Evolutionary conservation across 2,797 vertebrate species (phyloP), one percentile per base, ranked within the genome.

Genomic region (Sebastes elongatus): DNA sequence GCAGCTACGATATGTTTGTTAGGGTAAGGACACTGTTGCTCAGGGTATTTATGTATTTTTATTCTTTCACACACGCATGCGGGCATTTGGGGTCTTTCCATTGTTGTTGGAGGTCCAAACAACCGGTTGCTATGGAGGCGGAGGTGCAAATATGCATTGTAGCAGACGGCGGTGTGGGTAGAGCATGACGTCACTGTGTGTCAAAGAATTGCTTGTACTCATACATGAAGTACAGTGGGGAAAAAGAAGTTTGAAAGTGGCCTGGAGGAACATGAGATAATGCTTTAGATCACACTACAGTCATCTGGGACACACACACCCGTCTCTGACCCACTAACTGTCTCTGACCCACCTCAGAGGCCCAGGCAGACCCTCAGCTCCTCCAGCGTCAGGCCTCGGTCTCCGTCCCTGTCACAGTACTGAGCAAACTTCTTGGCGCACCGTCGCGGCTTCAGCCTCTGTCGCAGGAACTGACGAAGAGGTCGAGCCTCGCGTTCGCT

Each of bases 401-500:
- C 91, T 63, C 79, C 42, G 4, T 95, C 76, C 5, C 85, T 59
- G 83, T 95, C 93, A 0, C 94, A 95, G 87, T 91, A 91, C 78
- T 94, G 92, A 28, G 83, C n/a, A 2, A 95, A 93, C 78, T 90
- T 94, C 82, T 91, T 94, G 74, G 84, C 91, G 2, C 94, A 95
- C 0, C 91, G 90, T 1, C 90, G 88, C 1, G 92, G 93, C 56
- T 81, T 92, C 42, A 93, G 71, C 71, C 82, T 76, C 27, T 74
- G 80, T 5, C 90, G 88, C 71, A 95, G 88, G 83, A 88, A 92
- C 30, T 85, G 86, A 3, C 89, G 92, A 1, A 95, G 82, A 0
- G 94, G 93, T 1, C 93, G 89, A 1, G 90, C 85, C 72, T 95
- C 94, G 0, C 84, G 80, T 20, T 94, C 89, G 0, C 89, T 93